Evolutionary conservation across 2,888 invertebrate species (phyloP), one percentile per base, ranked within the genome.

Genomic region (Hirtodrosophila confusa): DNA sequence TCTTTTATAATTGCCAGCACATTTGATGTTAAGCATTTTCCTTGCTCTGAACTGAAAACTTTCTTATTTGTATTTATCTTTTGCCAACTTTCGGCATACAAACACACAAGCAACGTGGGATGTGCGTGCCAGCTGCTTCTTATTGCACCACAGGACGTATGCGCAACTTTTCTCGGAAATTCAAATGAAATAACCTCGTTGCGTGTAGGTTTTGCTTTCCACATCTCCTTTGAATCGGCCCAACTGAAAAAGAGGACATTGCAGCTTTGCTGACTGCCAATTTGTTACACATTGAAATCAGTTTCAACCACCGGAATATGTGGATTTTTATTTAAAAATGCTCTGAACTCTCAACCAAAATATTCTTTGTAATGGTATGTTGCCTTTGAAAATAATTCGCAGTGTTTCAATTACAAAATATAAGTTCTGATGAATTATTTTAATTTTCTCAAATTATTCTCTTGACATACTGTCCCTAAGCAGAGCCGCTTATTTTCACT

Each of bases 61-160:
- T 74, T 76, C 35, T 56, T 67, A 64, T 80, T 80, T 80, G 65
- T 77, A 61, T 86, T 77, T 86, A 51, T 80, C 80, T 17, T 80
- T 86, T 55, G 39, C 49, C 62, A 80, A 73, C 78, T 77, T 76
- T 51, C 29, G 43, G 57, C 48, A 44, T 17, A 61, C 36, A 54
- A 58, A 44, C 48, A 57, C 64, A 83, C 50, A 56, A 57, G 62
- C 17, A 7, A 23, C 36, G 4, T 24, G 29, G 17, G 11, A 5
- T 44, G 29, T 45, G 73, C 49, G 49, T 56, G 68, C 23, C 44
- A 66, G 44, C 39, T 50, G 71, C 27, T 54, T 39, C 39, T 54
- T 45, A 48, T 61, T 69, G 75, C 63, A 77, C 62, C 56, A 80
- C 54, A 57, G 73, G 80, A 64, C 72, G 86, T 80, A 79, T 86